Evolutionary conservation across 2,888 invertebrate genomes (phyloP).

Genomic region (Dendrolimus pini): DNA sequence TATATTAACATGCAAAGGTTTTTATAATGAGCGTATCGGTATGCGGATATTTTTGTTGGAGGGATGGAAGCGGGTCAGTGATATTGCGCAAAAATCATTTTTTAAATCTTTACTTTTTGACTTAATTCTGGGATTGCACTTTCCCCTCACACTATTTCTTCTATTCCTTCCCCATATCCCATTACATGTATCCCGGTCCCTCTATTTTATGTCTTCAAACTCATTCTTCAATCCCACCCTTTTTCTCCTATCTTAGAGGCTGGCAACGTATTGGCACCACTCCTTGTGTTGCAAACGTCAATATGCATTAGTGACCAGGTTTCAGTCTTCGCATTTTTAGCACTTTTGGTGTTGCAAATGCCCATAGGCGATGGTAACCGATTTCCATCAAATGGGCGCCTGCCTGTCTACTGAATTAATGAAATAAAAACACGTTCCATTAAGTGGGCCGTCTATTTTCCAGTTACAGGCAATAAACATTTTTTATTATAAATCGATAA

Average conservation of each 20-base stretch:
- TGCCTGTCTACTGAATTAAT: too few relatives aligned
- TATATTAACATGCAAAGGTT: neutral
- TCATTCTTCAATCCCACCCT: too few relatives aligned
- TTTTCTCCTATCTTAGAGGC: too few relatives aligned
- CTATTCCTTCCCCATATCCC: too few relatives aligned
- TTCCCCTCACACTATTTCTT: too few relatives aligned
- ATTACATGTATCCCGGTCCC: too few relatives aligned
- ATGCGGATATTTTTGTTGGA: conserved; percentile 31
- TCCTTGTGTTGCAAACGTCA: neutral
- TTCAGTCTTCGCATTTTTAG: neutral
- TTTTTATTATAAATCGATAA: too few relatives aligned
- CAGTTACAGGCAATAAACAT: neutral
- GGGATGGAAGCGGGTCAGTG: conserved; percentile 47
- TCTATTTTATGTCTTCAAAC: too few relatives aligned
- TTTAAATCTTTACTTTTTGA: too few relatives aligned
- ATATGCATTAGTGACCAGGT: neutral
- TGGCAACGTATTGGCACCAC: too few relatives aligned
- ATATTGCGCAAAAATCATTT: conserved; percentile 44
- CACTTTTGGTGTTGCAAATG: neutral
- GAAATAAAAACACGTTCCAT: too few relatives aligned
- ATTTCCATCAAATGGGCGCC: neutral
- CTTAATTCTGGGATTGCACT: too few relatives aligned
- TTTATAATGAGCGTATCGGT: conserved; percentile 13
- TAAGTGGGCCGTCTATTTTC: neutral
- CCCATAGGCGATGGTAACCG: neutral